phyloP scores from a whole-genome alignment of 2,888 invertebrate genomes.

The Cryptophagus acutangulus region DNA sequence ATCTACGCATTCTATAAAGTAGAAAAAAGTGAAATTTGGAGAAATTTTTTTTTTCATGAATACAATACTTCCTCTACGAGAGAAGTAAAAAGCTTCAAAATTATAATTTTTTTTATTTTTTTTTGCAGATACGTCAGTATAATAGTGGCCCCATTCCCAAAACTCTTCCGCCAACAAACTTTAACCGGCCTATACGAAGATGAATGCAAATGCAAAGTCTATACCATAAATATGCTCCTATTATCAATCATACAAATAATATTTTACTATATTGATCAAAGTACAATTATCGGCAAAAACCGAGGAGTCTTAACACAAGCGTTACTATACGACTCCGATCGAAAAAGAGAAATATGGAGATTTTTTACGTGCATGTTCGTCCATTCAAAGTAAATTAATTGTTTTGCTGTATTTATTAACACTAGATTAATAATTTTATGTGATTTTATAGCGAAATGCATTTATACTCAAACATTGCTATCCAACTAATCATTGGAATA shows the following conservation, averaged over 20 bases:
- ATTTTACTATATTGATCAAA: conserved; percentile 21
- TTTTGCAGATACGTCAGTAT: conserved; percentile 48
- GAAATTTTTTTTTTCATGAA: no score
- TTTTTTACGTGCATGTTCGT: conserved; percentile 93
- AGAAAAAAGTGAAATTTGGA: no score
- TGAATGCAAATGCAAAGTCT: conserved; percentile 90
- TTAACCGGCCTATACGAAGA: conserved; percentile 75
- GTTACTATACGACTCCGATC: conserved; percentile 86
- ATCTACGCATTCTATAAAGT: no score
- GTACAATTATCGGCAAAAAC: no score
- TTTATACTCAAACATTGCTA: conserved; percentile 79
- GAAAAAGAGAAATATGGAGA: conserved; percentile 84
- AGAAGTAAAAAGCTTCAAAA: no score
- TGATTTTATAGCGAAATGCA: conserved; percentile 65
- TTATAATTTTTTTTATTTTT: no score
- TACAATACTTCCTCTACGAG: no score
- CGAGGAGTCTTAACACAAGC: no score
- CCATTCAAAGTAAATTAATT: conserved; percentile 71
- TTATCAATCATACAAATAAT: conserved; percentile 69
- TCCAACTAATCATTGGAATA: conserved; percentile 87
- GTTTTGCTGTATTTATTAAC: no score
- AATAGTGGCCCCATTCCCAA: conserved; percentile 13
- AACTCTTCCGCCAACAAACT: not conserved
- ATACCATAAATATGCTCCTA: conserved; percentile 85
- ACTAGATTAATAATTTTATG: conserved; percentile 6